Conservation (phyloP, 2,797 vertebrate genomes). For the Harpagifer antarcticus region DNA sequence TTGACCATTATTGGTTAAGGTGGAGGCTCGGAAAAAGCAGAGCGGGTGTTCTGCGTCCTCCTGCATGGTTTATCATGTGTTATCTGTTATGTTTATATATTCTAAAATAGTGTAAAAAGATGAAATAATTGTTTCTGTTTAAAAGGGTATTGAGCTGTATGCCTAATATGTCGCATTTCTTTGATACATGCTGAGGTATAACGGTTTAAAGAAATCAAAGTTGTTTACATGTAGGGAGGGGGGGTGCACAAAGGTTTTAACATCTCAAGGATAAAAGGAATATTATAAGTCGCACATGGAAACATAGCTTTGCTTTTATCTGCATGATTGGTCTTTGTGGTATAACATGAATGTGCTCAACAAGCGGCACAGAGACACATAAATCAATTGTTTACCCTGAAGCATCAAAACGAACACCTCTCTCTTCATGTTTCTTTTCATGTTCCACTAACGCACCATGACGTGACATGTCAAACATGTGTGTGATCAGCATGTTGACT, state of each 20-base stretch:
- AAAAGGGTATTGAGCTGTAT: too few relatives aligned
- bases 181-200: not conserved
- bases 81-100: too few relatives aligned
- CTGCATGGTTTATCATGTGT: too few relatives aligned
- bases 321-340: not conserved
- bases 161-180: not conserved
- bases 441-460: not conserved
- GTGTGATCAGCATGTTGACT: not conserved
- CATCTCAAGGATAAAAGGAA: not conserved
- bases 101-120: too few relatives aligned
- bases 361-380: not conserved
- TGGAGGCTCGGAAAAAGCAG: too few relatives aligned
- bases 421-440: constrained; percentile 7
- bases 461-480: constrained; percentile 12
- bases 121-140: too few relatives aligned
- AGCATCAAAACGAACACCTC: constrained; percentile 5
- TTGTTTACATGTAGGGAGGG: not conserved
- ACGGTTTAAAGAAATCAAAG: not conserved
- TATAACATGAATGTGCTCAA: not conserved
- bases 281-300: not conserved
- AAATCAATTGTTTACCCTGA: not conserved
- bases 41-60: too few relatives aligned
- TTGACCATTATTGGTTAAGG: too few relatives aligned
- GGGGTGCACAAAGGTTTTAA: not conserved
- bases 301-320: constrained; percentile 10